phyloP scores from a whole-genome alignment of 2,888 invertebrate genomes.

The Pecten maximus region DNA sequence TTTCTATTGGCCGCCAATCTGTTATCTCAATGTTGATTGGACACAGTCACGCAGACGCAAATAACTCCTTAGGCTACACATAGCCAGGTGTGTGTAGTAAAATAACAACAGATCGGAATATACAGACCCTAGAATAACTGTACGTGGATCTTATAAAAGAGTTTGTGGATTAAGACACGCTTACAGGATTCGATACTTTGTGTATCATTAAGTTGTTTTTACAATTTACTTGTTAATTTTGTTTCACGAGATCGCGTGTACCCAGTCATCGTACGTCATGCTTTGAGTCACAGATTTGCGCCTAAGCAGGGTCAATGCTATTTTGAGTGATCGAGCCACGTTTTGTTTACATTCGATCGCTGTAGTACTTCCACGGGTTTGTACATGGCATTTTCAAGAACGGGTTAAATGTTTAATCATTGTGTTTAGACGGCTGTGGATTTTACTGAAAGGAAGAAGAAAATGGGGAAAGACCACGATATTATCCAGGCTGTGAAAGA shows the following conservation, averaged over 20 bases:
- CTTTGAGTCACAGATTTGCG: conserved; percentile 31
- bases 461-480: conserved; percentile 77
- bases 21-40: conserved; percentile 14
- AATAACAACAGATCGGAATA: neutral
- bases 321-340: conserved; percentile 1
- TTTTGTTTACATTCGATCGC: conserved; percentile 30
- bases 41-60: conserved; percentile 16
- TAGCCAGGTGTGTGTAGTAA: neutral
- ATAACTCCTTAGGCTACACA: conserved; percentile 9
- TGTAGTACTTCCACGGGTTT: neutral
- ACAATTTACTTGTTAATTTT: neutral
- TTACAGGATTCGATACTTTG: neutral
- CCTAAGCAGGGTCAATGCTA: conserved; percentile 29
- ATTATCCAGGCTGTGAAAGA: conserved; percentile 76
- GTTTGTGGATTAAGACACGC: neutral
- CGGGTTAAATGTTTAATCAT: neutral
- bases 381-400: neutral
- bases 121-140: neutral
- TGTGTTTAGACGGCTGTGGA: neutral
- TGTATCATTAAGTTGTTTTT: neutral
- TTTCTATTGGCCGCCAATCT: conserved; percentile 33
- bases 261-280: conserved; percentile 27
- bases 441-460: neutral
- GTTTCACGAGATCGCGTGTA: neutral
- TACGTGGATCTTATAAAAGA: neutral